Percentiles rank a stretch among this genome's conserved stretches.
Evolutionary conservation across 2,888 invertebrate genomes (phyloP).

Genomic region (Parnassius glacialis): DNA sequence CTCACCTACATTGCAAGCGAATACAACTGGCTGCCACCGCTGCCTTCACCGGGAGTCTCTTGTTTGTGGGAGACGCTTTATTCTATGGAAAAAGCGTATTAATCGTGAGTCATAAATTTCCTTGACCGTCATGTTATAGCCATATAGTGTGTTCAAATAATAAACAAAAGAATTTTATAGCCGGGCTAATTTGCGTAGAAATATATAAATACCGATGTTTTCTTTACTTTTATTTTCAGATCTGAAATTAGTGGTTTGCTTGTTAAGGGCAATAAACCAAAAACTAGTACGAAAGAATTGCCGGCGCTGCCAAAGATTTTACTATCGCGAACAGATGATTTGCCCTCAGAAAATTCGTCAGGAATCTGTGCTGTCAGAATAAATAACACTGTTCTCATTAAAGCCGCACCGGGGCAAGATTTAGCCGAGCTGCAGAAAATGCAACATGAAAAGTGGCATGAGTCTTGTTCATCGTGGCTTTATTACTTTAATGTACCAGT

Average conservation of each 20-base stretch:
- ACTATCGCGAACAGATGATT: constrained; percentile 30
- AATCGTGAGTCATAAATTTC: no score
- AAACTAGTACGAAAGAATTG: constrained; percentile 43
- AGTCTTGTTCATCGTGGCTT: constrained; percentile 56
- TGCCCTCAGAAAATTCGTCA: constrained; percentile 28
- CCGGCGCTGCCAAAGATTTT: constrained; percentile 49
- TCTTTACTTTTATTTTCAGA: constrained; percentile 42
- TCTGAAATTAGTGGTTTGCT: constrained; percentile 51
- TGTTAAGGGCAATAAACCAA: constrained; percentile 57
- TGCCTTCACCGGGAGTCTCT: no score
- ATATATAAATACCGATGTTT: no score
- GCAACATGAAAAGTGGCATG: constrained; percentile 48
- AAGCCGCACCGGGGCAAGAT: constrained; percentile 46
- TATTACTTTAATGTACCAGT: constrained; percentile 66
- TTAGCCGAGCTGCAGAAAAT: constrained; percentile 39
- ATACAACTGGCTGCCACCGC: no score
- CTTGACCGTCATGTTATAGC: no score
- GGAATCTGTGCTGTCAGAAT: constrained; percentile 59
- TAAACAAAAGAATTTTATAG: no score
- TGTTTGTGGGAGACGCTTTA: no score
- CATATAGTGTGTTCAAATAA: no score
- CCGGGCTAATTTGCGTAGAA: no score
- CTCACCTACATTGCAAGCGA: no score
- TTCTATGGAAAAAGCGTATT: no score
- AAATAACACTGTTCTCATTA: constrained; percentile 59